phyloP scores from a whole-genome alignment of 2,797 vertebrate species.

The Cheracebus regulus region DNA sequence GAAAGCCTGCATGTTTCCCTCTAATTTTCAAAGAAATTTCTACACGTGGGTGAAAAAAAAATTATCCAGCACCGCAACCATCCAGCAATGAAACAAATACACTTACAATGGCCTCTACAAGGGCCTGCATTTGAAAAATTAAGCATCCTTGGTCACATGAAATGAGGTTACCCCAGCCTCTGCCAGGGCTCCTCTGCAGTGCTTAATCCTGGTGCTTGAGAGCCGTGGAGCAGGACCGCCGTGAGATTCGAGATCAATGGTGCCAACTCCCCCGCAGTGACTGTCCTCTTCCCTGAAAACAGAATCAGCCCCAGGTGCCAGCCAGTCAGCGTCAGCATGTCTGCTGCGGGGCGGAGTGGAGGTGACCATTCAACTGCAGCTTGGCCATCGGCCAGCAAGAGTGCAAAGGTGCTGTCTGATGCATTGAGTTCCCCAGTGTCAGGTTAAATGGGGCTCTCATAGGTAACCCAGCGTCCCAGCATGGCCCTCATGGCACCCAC shows the following conservation, averaged over 20 bases:
- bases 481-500: accelerated
- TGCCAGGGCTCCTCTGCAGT: background rate
- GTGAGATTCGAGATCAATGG: background rate
- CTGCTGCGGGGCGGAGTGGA: accelerated
- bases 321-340: accelerated
- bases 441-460: background rate
- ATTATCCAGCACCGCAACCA: background rate
- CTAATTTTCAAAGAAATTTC: slow-evolving; percentile 43
- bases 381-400: background rate
- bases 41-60: background rate
- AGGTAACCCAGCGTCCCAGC: background rate
- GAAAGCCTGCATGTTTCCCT: slow-evolving; percentile 36
- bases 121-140: background rate
- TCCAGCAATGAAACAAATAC: background rate
- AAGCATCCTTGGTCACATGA: background rate
- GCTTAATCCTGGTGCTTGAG: background rate
- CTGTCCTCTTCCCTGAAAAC: background rate
- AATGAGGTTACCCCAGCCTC: background rate
- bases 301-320: background rate
- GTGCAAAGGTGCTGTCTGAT: accelerated
- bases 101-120: background rate
- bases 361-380: background rate
- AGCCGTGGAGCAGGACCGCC: background rate
- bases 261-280: background rate
- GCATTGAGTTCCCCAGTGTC: too few species aligned